These are phyloP conservation scores for Bugula neritina DNA, from an alignment of 2,888 invertebrate genomes.

Conservation along the genomic window DNA sequence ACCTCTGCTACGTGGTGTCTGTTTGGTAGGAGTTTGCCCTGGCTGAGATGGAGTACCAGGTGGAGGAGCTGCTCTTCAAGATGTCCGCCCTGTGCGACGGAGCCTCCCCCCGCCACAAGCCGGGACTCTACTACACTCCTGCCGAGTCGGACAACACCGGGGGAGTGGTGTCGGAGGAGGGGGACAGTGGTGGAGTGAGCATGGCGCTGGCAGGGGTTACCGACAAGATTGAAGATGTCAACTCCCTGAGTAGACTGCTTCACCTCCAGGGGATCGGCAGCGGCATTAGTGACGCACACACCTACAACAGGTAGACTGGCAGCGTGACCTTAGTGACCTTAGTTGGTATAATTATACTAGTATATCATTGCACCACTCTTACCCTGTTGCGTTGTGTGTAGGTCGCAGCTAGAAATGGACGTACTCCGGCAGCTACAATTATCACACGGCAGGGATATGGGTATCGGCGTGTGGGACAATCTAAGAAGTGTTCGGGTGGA, in stretches of 20 bases:
- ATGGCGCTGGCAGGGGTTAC: not conserved
- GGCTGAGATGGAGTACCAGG: constrained; percentile 52
- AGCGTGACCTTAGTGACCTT: too few species aligned
- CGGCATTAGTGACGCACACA: not conserved
- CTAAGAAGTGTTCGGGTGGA: constrained; percentile 14
- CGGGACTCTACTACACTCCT: constrained; percentile 44
- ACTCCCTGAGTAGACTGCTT: constrained; percentile 5
- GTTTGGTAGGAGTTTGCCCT: constrained; percentile 49
- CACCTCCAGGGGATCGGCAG: constrained; percentile 5
- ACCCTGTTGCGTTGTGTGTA: too few species aligned
- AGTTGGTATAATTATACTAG: too few species aligned
- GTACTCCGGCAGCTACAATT: constrained; percentile 49
- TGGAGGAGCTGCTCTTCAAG: constrained; percentile 52
- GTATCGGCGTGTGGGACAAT: constrained; percentile 21
- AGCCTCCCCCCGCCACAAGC: constrained; percentile 47
- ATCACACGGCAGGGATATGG: constrained; percentile 12
- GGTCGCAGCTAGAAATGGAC: constrained; percentile 47
- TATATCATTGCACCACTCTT: too few species aligned
- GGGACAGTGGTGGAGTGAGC: constrained; percentile 25
- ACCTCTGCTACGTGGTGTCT: too few species aligned
- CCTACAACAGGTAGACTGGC: constrained; percentile 16
- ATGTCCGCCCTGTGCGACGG: constrained; percentile 49
- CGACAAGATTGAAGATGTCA: constrained; percentile 7
- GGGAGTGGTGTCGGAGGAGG: constrained; percentile 40
- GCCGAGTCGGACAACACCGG: constrained; percentile 45